Evolutionary conservation across 2,888 invertebrate genomes (phyloP).

Genomic region (Hemicrepidius hirtus): DNA sequence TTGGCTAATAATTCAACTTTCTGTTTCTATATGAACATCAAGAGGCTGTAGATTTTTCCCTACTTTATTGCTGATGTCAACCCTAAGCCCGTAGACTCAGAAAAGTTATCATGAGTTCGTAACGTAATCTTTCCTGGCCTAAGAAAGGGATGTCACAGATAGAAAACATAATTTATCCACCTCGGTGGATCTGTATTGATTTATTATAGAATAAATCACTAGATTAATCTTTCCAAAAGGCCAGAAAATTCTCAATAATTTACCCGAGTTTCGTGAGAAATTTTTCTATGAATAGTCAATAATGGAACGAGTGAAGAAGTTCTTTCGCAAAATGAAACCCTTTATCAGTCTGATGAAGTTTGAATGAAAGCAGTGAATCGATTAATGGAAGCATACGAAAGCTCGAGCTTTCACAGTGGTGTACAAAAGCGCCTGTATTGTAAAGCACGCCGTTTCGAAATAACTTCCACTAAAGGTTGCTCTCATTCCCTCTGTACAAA

Average conservation of each 20-base stretch:
- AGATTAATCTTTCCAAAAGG: constrained; percentile 1
- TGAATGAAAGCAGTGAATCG: constrained; percentile 52
- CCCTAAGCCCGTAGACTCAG: too few relatives aligned
- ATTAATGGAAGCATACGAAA: constrained; percentile 51
- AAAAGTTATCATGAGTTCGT: too few relatives aligned
- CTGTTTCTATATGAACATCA: too few relatives aligned
- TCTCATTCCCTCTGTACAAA: constrained; percentile 4
- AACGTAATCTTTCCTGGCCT: too few relatives aligned
- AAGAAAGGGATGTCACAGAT: not conserved
- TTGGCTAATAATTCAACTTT: too few relatives aligned
- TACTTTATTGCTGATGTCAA: too few relatives aligned
- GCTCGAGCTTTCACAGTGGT: constrained; percentile 46
- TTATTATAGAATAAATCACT: constrained; percentile 9
- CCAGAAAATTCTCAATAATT: constrained; percentile 13
- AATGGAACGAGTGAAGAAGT: constrained; percentile 42
- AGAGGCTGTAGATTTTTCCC: too few relatives aligned
- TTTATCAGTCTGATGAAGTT: constrained; percentile 51
- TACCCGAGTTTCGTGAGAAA: constrained; percentile 3
- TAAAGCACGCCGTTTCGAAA: constrained; percentile 46
- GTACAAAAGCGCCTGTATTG: constrained; percentile 49
- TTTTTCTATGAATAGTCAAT: constrained; percentile 41
- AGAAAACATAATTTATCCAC: constrained; percentile 8
- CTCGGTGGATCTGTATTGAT: constrained; percentile 10
- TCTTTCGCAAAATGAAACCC: constrained; percentile 49
- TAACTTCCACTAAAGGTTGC: constrained; percentile 38